Percentiles rank a stretch among this genome's conserved stretches.
phyloP scores from a whole-genome alignment of 30 jellyfish, hydroid and myxozoan species.

The Turritopsis rubra region DNA sequence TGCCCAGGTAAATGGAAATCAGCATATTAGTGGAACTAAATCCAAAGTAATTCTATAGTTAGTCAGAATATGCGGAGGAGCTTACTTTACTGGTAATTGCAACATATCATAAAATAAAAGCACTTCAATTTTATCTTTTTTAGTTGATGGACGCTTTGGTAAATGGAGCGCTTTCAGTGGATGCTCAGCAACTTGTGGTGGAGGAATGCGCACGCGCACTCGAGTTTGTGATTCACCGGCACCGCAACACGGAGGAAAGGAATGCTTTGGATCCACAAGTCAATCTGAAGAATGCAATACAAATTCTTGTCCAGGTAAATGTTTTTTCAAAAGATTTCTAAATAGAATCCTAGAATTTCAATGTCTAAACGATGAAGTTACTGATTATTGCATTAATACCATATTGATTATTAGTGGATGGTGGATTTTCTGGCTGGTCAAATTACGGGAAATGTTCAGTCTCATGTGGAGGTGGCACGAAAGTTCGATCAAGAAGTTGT shows the following conservation, averaged over 20 bases:
- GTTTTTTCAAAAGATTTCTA: background rate
- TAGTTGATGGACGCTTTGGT: constrained; percentile 19
- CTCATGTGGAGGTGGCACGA: constrained; percentile 62
- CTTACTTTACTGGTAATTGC: too few relatives aligned
- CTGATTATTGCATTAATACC: too few relatives aligned
- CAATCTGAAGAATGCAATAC: constrained; percentile 12
- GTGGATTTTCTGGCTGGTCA: constrained; percentile 67
- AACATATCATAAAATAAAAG: too few relatives aligned
- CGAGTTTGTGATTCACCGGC: constrained; percentile 15
- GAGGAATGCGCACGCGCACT: background rate
- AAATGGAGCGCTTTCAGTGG: constrained; percentile 3
- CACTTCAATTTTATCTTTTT: background rate
- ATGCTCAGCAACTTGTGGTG: constrained; percentile 23
- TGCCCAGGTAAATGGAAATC: constrained; percentile 33
- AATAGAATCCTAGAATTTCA: too few relatives aligned
- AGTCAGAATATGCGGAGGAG: too few relatives aligned
- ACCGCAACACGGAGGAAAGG: constrained; percentile 19
- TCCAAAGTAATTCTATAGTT: too few relatives aligned
- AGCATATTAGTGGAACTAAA: too few relatives aligned
- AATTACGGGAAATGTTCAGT: constrained; percentile 34
- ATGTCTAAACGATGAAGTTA: too few relatives aligned
- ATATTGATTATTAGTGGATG: constrained; percentile 61
- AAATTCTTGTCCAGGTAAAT: constrained; percentile 17
- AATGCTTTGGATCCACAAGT: background rate
- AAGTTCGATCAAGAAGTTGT: constrained; percentile 46